Percentiles rank a stretch among this genome's conserved stretches.
phyloP scores from a whole-genome alignment of 2,113 vertebrate genomes.

The Talpa occidentalis region DNA sequence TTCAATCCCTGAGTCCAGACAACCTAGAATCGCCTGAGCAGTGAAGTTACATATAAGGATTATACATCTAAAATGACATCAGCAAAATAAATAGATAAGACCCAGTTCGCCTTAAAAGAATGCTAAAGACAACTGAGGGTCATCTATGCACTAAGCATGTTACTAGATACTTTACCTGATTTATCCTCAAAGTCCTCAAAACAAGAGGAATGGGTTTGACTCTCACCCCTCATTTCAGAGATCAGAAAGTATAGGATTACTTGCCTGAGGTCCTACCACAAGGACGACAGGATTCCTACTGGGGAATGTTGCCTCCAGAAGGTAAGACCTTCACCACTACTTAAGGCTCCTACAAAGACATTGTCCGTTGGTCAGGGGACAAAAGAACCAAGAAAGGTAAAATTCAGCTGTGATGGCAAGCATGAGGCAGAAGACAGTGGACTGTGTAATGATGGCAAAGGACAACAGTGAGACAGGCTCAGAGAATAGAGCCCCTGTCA shows the following conservation, averaged over 20 bases:
- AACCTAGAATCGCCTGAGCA: not conserved
- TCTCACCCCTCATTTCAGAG: not conserved
- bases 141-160: not conserved
- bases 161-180: not conserved
- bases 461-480: not conserved
- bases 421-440: not conserved
- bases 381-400: not conserved
- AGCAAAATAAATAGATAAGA: not conserved
- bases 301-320: conserved; percentile 10
- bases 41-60: not conserved
- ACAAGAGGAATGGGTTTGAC: not conserved
- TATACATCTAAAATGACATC: not conserved
- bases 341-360: not conserved
- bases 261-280: not conserved
- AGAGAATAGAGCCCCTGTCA: not conserved
- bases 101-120: not conserved
- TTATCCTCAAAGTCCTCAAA: not conserved
- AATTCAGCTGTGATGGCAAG: not conserved
- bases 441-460: not conserved
- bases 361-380: not conserved
- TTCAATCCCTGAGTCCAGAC: not conserved
- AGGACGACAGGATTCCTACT: not conserved
- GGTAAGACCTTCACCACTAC: not conserved
- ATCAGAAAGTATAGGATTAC: not conserved
- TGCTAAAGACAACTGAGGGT: not conserved